Evolutionary conservation across 64 coral and sea anemone species (phyloP).

Genomic region (Astreopora myriophthalma): DNA sequence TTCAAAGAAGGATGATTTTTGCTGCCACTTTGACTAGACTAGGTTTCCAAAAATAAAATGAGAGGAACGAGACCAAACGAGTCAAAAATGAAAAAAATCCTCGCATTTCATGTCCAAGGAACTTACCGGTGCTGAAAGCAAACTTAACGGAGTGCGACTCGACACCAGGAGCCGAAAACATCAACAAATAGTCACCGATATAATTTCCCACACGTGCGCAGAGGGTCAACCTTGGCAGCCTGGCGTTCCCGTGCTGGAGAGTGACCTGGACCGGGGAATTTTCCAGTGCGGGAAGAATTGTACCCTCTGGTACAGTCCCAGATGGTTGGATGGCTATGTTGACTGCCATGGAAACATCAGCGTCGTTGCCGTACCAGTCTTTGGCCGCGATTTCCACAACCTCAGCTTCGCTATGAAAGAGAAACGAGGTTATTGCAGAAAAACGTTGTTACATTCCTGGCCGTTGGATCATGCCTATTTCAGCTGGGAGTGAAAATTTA

Average conservation of each 20-base stretch:
- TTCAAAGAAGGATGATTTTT: too few relatives aligned
- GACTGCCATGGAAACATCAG: constrained; percentile 45
- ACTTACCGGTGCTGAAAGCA: constrained; percentile 82
- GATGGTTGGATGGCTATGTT: constrained; percentile 44
- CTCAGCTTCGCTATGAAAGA: background rate
- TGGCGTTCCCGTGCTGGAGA: constrained; percentile 40
- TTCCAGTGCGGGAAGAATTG: constrained; percentile 62
- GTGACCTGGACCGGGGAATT: constrained; percentile 48
- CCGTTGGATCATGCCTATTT: too few relatives aligned
- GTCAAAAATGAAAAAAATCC: background rate
- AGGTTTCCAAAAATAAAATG: too few relatives aligned
- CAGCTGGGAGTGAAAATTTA: too few relatives aligned
- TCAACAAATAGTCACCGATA: constrained; percentile 80
- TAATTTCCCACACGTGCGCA: constrained; percentile 68
- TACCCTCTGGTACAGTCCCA: constrained; percentile 17
- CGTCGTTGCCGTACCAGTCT: constrained; percentile 57
- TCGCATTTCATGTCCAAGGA: too few relatives aligned
- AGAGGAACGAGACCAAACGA: background rate
- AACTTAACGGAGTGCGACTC: constrained; percentile 61
- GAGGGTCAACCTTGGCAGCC: constrained; percentile 63
- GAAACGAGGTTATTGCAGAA: too few relatives aligned
- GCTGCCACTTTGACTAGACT: too few relatives aligned
- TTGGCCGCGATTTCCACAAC: constrained; percentile 44
- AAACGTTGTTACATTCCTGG: background rate
- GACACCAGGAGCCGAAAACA: constrained; percentile 70